Evolutionary conservation across 2,888 invertebrate genomes (phyloP).

Genomic region (Clanis bilineata): DNA sequence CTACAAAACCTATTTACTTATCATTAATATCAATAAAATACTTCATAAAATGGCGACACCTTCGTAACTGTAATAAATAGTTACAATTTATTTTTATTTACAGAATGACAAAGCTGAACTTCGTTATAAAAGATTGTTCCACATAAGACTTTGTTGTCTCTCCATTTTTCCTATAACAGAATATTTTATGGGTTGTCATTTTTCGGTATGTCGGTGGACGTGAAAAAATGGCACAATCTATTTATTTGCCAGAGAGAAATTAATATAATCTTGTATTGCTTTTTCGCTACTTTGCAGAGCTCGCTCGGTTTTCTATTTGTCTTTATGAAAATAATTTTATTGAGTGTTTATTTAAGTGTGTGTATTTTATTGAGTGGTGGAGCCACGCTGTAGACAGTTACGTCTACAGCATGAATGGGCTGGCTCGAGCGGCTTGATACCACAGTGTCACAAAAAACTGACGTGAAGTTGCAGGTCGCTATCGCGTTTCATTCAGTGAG

Average conservation of each 20-base stretch:
- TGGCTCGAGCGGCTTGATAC: too few species aligned
- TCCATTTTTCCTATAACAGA: neutral
- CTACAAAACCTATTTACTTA: too few species aligned
- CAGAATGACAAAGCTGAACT: neutral
- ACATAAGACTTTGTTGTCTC: neutral
- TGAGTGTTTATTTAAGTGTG: too few species aligned
- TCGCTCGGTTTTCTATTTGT: too few species aligned
- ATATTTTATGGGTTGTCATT: constrained; percentile 2
- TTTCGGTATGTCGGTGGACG: neutral
- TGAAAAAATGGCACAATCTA: constrained; percentile 1
- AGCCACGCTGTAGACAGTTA: too few species aligned
- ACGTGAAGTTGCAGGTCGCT: too few species aligned
- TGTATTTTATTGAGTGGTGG: too few species aligned
- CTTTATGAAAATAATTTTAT: neutral
- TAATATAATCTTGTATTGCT: neutral
- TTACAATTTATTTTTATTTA: neutral
- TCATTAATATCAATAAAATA: neutral
- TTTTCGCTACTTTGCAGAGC: neutral
- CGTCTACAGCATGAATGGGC: too few species aligned
- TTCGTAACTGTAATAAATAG: neutral
- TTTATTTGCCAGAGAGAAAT: constrained; percentile 1
- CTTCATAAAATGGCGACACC: neutral
- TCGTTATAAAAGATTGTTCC: neutral
- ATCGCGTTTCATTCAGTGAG: too few species aligned
- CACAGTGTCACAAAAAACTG: too few species aligned